A percentile compares a stretch with the other conserved stretches of the same genome.
These are phyloP conservation scores for Phoebastria nigripes DNA, from an alignment of 2,797 vertebrate genomes.

Conservation along the genomic window DNA sequence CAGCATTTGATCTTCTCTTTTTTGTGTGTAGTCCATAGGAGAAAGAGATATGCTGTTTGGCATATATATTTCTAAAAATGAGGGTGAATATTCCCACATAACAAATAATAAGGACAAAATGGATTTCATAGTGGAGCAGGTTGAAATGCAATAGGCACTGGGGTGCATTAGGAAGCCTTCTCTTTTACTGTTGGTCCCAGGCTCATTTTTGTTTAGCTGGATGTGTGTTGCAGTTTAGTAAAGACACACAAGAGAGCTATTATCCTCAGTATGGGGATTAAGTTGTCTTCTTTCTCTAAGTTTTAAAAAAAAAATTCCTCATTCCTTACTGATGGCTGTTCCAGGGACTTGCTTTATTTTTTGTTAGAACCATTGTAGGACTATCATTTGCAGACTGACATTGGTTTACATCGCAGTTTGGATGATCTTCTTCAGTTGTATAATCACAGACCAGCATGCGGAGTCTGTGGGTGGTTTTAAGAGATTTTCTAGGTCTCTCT, in stretches of 20 bases:
- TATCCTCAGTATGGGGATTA: not conserved
- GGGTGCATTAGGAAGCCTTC: not conserved
- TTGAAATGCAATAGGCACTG: not conserved
- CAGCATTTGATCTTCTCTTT: not conserved
- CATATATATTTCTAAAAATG: not conserved
- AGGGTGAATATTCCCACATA: not conserved
- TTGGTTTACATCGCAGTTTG: conserved; percentile 46
- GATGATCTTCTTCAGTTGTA: conserved; percentile 62
- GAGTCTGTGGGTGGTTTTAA: conserved; percentile 56
- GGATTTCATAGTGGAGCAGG: not conserved
- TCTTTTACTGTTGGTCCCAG: not conserved
- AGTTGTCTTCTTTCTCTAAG: not conserved
- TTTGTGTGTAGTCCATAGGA: not conserved
- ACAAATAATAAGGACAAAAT: not conserved
- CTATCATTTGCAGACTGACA: conserved; percentile 22
- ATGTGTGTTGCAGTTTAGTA: not conserved
- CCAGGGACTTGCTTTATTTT: conserved; percentile 8
- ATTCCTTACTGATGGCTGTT: not conserved
- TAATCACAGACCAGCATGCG: conserved; percentile 35
- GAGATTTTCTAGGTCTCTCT: conserved; percentile 50
- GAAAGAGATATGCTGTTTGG: not conserved
- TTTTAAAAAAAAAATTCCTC: not conserved
- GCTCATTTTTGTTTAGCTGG: not conserved
- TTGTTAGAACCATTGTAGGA: not conserved
- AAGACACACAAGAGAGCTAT: not conserved